Conservation (phyloP, 2,113 vertebrate genomes). For the Larimichthys polyactis region DNA sequence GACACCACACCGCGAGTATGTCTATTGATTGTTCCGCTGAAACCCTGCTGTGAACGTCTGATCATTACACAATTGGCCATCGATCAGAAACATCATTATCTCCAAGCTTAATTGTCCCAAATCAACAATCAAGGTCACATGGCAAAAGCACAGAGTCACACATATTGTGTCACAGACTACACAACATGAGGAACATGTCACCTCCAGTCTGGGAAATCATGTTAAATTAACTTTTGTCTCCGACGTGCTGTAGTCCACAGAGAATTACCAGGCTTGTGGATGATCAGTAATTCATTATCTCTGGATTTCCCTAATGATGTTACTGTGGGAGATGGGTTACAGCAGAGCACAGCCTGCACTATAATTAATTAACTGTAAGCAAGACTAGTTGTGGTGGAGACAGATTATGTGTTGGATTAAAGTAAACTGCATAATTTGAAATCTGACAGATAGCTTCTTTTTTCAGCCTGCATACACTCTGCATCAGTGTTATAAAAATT, state of each 20-base stretch:
- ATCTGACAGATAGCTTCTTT: background rate
- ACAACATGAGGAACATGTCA: background rate
- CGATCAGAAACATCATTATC: conserved; percentile 42
- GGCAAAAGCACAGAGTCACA: background rate
- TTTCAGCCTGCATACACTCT: background rate
- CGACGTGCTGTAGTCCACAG: background rate
- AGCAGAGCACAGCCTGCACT: background rate
- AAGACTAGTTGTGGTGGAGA: background rate
- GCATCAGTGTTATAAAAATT: background rate
- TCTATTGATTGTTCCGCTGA: conserved; percentile 78
- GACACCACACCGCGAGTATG: conserved; percentile 40
- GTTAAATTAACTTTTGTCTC: conserved; percentile 11
- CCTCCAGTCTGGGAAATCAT: background rate
- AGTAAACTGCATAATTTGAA: background rate
- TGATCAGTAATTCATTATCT: conserved; percentile 30
- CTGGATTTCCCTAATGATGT: conserved; percentile 22
- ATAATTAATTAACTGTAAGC: conserved; percentile 32
- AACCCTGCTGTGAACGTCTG: conserved; percentile 49
- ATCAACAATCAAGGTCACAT: conserved; percentile 35
- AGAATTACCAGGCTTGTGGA: conserved; percentile 6
- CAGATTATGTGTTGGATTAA: conserved; percentile 7
- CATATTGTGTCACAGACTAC: background rate
- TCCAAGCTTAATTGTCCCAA: conserved; percentile 15
- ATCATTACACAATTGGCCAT: conserved; percentile 60
- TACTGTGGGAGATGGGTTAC: conserved; percentile 19